These are phyloP conservation scores for Polylopha cassiicola DNA, from an alignment of 2,888 invertebrate species.

Conservation along the genomic window DNA sequence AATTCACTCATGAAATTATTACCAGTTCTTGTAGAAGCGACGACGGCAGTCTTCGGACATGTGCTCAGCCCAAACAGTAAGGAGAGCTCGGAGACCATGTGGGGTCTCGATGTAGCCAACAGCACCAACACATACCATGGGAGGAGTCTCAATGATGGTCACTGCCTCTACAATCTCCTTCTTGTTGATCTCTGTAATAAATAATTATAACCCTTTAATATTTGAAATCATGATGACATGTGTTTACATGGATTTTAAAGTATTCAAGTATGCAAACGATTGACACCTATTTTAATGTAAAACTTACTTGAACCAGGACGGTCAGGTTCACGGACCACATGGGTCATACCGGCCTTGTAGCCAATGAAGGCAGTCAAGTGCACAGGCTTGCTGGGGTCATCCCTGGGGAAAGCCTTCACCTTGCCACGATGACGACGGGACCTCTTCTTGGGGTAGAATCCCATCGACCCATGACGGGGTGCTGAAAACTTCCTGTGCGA, in stretches of 20 bases:
- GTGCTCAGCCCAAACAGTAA: constrained; percentile 99
- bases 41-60: constrained; percentile 98
- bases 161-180: constrained; percentile 99
- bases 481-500: constrained; percentile 99
- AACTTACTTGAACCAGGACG: constrained; percentile 98
- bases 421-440: constrained; percentile 98
- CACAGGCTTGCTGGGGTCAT: constrained; percentile 96
- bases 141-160: constrained; percentile 98
- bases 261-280: too few species aligned
- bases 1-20: constrained; percentile 40
- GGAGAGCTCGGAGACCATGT: constrained; percentile 94
- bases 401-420: constrained; percentile 99
- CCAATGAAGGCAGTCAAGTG: constrained; percentile 98
- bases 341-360: constrained; percentile 99
- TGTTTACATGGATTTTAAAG: constrained; percentile 3
- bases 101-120: constrained; percentile 99
- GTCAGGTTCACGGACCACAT: constrained; percentile 98
- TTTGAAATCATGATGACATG: not conserved
- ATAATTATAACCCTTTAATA: constrained; percentile 25
- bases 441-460: constrained; percentile 99
- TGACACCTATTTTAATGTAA: too few species aligned
- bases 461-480: constrained; percentile 99
- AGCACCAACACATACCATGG: constrained; percentile 97
- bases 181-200: constrained; percentile 94
- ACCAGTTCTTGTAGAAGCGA: constrained; percentile 99